Evolutionary conservation across 1,140 invertebrate species (phyloP), one percentile per base, ranked within the genome.

Genomic region (Drosophila sturtevanti): DNA sequence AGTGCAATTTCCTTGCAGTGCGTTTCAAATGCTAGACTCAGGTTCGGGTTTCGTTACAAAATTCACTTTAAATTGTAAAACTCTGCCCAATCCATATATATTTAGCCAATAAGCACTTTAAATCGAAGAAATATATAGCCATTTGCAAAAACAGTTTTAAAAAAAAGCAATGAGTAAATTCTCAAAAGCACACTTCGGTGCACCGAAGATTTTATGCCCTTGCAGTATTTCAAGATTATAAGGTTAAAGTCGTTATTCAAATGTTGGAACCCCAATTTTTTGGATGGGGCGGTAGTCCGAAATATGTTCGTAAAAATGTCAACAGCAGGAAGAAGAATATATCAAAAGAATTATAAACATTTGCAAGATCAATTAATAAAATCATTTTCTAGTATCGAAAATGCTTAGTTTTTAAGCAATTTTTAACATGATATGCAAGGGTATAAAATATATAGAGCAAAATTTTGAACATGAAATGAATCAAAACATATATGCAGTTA

Each of bases 21-120:
- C 68, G 55, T 61, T 41, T 55, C 61, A 67, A 34, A 21, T 11
- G 60, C 60, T 56, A 38, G 55, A 18, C 62, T 73, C 63, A 61
- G 37, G 71, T 67, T 73, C 70, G 72, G 60, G 72, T 63, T 72
- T 72, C 68, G 54, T 72, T 71, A 59, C 52, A 52, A 16, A 16
- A 51, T 71, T 68, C n/a, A 37, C 21, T 67, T 41, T 9, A 21
- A 21, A 71, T 24, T 38, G 21, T 31, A 38, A 35, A 68, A 41
- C 51, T 24, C 51, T 63, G 35, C 37, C 31, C 52, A 48, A 70
- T 70, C 34, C 9, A 35, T 55, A 72, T 44, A 70, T 56, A 31
- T 73, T 71, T 71, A 56, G 54, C 54, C 54, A 56, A 27, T 71
- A 64, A 56, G 54, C 54, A 27, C 24, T 27, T 16, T 3, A 55